Evolutionary conservation across 2,888 invertebrate genomes (phyloP).

Genomic region (Galerucella nymphaeae): DNA sequence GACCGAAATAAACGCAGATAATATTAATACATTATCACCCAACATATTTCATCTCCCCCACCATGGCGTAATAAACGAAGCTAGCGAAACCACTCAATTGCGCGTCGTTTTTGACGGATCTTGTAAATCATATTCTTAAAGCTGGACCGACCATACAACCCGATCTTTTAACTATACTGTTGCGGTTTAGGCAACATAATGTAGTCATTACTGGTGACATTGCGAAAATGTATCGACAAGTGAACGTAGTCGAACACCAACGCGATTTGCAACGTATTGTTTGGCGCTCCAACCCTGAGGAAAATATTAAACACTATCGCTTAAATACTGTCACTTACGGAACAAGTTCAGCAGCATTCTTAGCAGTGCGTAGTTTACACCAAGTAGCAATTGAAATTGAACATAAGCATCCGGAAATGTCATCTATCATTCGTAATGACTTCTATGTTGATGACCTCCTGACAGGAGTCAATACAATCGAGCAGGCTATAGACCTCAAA

Average conservation of each 20-base stretch:
- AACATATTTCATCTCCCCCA: slow-evolving; percentile 53
- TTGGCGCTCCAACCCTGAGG: slow-evolving; percentile 50
- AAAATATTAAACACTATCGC: slow-evolving; percentile 43
- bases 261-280: slow-evolving; percentile 54
- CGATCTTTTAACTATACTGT: slow-evolving; percentile 51
- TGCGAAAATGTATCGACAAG: slow-evolving; percentile 58
- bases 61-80: slow-evolving; percentile 55
- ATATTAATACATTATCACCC: neutral
- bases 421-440: slow-evolving; percentile 38
- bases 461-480: too few species aligned
- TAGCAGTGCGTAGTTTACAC: slow-evolving; percentile 45
- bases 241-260: slow-evolving; percentile 43
- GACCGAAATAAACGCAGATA: neutral
- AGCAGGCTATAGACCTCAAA: too few species aligned
- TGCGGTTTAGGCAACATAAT: slow-evolving; percentile 47
- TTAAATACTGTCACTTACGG: slow-evolving; percentile 58
- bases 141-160: slow-evolving; percentile 55
- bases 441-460: slow-evolving; percentile 54
- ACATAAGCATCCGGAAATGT: slow-evolving; percentile 36
- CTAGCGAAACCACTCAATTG: slow-evolving; percentile 53
- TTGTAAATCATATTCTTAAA: slow-evolving; percentile 51
- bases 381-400: slow-evolving; percentile 45
- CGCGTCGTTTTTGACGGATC: slow-evolving; percentile 56
- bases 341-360: slow-evolving; percentile 49
- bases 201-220: slow-evolving; percentile 56